Conservation (phyloP, 2,113 vertebrate species). For the Cepphus grylle region DNA sequence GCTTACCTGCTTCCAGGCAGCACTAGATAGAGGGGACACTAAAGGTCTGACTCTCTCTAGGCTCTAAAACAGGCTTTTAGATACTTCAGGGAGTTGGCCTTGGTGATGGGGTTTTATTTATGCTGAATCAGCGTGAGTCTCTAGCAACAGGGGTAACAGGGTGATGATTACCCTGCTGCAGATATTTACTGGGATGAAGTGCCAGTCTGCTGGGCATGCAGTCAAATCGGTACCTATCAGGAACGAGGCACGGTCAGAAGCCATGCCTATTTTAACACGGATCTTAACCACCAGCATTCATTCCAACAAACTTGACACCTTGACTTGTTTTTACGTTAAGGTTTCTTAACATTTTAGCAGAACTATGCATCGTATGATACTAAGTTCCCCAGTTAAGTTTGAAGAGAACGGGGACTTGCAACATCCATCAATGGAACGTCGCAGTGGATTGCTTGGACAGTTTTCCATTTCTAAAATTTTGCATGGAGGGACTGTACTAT, state of each 20-base stretch:
- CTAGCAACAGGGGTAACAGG: neutral
- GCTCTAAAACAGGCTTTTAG: neutral
- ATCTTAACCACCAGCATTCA: neutral
- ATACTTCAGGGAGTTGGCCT: neutral
- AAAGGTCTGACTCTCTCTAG: neutral
- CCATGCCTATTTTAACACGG: neutral
- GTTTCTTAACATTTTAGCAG: neutral
- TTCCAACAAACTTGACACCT: neutral
- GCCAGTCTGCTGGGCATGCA: neutral
- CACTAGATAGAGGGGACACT: neutral
- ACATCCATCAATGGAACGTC: neutral
- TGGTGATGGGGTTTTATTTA: neutral
- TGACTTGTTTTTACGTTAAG: neutral
- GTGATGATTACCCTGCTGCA: neutral
- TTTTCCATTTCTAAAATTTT: neutral
- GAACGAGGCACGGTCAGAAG: neutral
- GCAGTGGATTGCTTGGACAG: neutral
- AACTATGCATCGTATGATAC: neutral
- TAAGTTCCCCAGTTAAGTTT: neutral
- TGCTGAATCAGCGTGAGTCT: neutral
- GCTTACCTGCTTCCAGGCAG: rapidly evolving
- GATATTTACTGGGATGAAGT: neutral
- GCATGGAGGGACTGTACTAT: neutral
- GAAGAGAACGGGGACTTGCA: neutral
- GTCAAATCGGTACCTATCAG: neutral